Base-by-base conservation (phyloP, 2,888 invertebrate genomes). In the Panopea generosa region DNA sequence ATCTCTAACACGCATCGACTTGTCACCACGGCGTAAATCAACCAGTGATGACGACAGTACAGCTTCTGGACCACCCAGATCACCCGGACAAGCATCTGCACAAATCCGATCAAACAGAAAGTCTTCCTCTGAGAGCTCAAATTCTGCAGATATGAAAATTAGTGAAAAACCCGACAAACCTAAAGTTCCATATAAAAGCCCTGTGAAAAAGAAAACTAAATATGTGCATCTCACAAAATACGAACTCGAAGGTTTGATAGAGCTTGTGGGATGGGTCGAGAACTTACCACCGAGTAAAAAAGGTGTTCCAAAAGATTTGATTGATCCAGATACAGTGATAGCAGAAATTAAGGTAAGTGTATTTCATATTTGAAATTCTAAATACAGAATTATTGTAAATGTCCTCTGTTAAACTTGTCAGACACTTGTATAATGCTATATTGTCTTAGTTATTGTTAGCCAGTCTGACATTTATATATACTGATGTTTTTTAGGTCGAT, bases 211-310 rank as follows among this genome's bases (percentile, higher is more conserved):
- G 59, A 79, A 68, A 45, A 75, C 65, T 40, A 86, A 84, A 60
- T 82, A 80, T 63, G 62, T 84, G 6, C 81, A 89, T 66, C 69
- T 92, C 71, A 90, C 90, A 7, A 82, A 82, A 52, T 88, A 78
- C 70, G 92, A 92, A 79, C 56, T 91, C 27, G 84, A 89, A 45
- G 92, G 92, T 4, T 79, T 92, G 40, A 97, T 69, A 18, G 82
- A 84, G 61, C 76, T 99, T 85, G 96, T 98, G 22, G 96, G 97
- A 95, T 98, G 97, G 93, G 94, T 99, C 20, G 97, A 97, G 90
- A 96, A 96, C 91, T 93, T 98, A 88, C 97, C 98, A 16, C 95
- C 96, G 0, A 96, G 96, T 73, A 97, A 97, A 90, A 97, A 97
- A 92, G 97, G 96, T 68, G 96, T 99, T 33, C 99, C 99, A 1